These are phyloP conservation scores for Cyprinodon variegatus DNA, from an alignment of 2,113 vertebrate genomes.

Conservation along the genomic window DNA sequence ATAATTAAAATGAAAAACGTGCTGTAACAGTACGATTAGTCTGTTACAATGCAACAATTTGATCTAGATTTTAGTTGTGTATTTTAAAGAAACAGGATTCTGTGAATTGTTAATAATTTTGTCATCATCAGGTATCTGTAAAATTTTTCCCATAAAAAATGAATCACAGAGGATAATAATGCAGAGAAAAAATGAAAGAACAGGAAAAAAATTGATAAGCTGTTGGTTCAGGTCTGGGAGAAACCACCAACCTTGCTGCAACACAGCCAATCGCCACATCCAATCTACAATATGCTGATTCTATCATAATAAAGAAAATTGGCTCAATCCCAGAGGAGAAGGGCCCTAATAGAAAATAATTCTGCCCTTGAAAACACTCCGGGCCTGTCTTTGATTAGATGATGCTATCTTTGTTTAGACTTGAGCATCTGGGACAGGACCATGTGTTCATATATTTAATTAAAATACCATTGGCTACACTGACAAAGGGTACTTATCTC, in stretches of 20 bases:
- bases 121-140: neutral
- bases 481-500: conserved; percentile 78
- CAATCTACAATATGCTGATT: conserved; percentile 91
- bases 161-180: conserved; percentile 7
- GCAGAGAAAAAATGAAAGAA: neutral
- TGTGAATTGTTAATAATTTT: neutral
- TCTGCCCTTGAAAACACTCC: conserved; percentile 88
- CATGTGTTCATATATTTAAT: conserved; percentile 84
- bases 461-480: conserved; percentile 79
- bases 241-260: conserved; percentile 73
- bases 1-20: neutral
- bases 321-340: conserved; percentile 87
- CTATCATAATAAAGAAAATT: conserved; percentile 93
- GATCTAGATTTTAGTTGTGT: neutral
- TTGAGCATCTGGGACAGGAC: conserved; percentile 75
- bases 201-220: conserved; percentile 62
- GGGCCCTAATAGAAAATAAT: conserved; percentile 83
- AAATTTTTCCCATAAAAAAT: neutral
- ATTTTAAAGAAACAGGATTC: neutral
- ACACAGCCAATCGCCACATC: conserved; percentile 81
- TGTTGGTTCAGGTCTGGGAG: conserved; percentile 72
- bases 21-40: neutral
- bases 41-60: neutral
- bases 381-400: conserved; percentile 83
- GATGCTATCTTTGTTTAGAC: conserved; percentile 88